Evolutionary conservation across 2,113 vertebrate species (phyloP).

Genomic region (Oriolus oriolus): DNA sequence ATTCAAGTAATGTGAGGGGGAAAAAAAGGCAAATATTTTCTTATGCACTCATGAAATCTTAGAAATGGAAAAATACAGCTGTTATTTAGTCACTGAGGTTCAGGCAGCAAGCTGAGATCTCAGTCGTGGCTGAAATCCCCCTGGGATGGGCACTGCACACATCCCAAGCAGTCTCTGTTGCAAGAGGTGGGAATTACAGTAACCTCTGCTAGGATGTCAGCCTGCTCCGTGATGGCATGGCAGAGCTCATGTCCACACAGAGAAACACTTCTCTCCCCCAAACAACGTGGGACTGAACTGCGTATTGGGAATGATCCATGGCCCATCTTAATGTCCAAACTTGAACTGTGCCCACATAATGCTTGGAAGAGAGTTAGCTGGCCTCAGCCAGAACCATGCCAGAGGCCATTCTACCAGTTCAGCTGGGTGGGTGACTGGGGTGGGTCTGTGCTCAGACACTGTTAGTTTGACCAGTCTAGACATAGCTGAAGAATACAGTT

Average conservation of each 20-base stretch:
- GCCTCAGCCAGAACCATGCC: not conserved
- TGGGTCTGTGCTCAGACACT: not conserved
- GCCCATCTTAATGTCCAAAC: not conserved
- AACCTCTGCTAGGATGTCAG: not conserved
- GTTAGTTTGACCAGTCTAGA: not conserved
- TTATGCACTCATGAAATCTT: not conserved
- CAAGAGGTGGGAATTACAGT: not conserved
- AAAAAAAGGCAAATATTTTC: not conserved
- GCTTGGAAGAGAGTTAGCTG: not conserved
- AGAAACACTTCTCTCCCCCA: not conserved
- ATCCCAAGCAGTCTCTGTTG: not conserved
- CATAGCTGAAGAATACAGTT: not conserved
- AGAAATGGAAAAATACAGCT: not conserved
- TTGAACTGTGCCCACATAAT: not conserved
- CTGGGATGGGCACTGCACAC: not conserved
- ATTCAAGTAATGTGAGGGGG: not conserved
- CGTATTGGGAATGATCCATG: not conserved
- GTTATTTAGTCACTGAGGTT: not conserved
- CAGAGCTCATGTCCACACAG: not conserved
- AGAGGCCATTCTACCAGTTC: not conserved
- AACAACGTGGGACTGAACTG: not conserved
- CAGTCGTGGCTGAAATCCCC: not conserved
- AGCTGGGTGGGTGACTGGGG: not conserved
- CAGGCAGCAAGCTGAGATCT: not conserved
- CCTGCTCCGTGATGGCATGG: not conserved